Base-by-base conservation (phyloP, 2,888 invertebrate species). In the Drosophila demipolita region DNA sequence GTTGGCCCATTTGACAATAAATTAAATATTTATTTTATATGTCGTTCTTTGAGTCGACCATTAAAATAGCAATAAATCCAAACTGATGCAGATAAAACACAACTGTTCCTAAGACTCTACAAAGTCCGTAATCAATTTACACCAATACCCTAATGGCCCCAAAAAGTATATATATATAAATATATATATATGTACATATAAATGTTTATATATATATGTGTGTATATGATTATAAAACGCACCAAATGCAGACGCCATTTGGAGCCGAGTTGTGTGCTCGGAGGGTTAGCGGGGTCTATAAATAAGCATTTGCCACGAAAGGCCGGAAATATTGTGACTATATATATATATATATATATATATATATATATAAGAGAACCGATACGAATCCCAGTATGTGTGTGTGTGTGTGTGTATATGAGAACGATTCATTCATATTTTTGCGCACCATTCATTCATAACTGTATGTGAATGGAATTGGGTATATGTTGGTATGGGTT, bases 291-390 rank as follows among this genome's bases (percentile, higher is more conserved):
- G 15, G 38, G 60, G 38, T 67, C 81, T 80, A 81, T 70, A 80
- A 80, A 80, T 80, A 79, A 76, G 64, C 64, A 58, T 55, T 60
- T 66, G 70, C 49, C n/a, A 42, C 70, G 72, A 61, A 71, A 70
- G 89, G 73, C 87, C 89, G 87, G 87, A 87, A 89, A 85, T 89
- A 85, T 82, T 86, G 88, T 83, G 88, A 75, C 80, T 78, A 88
- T 80, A 85, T 85, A 69, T 42, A 26, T 26, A 26, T 26, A 26
- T 26, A 26, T 26, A 26, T 23, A 23, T 26, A 26, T 26, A 26
- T 26, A 29, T 29, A 29, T 26, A 29, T 29, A 29, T 29, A 29
- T 29, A 29, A 29, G 32, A 33, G 20, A 38, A 58, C 32, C 63
- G 66, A 73, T 69, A 65, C 55, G 74, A 74, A 40, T 62, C 33